Evolutionary conservation across 2,888 invertebrate genomes (phyloP), one percentile per base, ranked within the genome.

Genomic region (Thera britannica): DNA sequence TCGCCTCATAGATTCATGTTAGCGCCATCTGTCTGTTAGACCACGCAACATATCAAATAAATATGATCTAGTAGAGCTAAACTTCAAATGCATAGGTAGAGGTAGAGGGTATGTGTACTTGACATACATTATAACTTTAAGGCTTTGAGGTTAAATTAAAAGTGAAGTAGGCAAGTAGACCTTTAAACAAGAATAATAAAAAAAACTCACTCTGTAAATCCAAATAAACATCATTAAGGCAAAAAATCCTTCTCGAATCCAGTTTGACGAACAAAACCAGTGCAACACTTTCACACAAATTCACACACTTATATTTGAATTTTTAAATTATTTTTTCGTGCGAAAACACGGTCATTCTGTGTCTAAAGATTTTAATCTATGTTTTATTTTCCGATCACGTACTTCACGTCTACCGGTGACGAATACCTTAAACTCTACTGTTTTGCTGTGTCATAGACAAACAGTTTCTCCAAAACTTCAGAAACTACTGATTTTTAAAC

Each of bases 381-480:
- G 79, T 82, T 89, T 85, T 72, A 77, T 75, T 87, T 90, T 86
- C 90, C 77, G 82, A 86, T 87, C 91, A 90, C 90, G 90, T 80
- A 76, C 82, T 69, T 75, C 48, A 83, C 85, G 88, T 84, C 82
- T 82, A 73, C 76, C 69, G 57, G 75, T 71, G 72, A 72, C 71
- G 74, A 72, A 62, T 62, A 68, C 68, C 62, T 57, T 49, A 61
- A 34, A 66, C 72, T 57, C 3, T 57, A 69, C 70, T 73, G 74
- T 65, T 54, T 36, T 59, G 51, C 60, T 41, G 59, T 72, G 70
- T 68, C 51, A 35, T 36, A 65, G 41, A 44, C 34, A 49, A 7
- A 7, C 7, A 41, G 41, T 41, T 41, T 5, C 3, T 7, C 41
- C 41, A 41, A 5, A 41, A 41, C 7, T 41, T 7, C 41, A 41